Evolutionary conservation across 1,140 invertebrate species (phyloP), one percentile per base, ranked within the genome.

Genomic region (Bombyx mandarina): DNA sequence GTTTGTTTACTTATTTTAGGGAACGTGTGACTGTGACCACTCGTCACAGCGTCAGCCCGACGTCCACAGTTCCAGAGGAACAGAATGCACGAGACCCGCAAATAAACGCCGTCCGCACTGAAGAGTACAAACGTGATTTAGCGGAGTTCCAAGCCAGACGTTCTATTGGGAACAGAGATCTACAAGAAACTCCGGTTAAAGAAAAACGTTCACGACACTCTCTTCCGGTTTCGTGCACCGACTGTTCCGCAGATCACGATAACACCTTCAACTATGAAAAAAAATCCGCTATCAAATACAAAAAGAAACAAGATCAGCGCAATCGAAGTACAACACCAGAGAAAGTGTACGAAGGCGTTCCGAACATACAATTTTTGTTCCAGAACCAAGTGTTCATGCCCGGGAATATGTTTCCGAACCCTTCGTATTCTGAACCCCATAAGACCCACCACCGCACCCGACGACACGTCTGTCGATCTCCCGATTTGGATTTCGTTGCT

Each of bases 321-420:
- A 47, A 69, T 7, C 60, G 73, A 59, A 79, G 71, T 51, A 57
- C 73, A 0, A 73, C 70, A 7, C 68, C 75, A 0, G 77, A 82
- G 43, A 73, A 68, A 61, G 54, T 56, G 1, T 61, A 66, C 48
- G 71, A 78, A 55, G 63, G 68, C 3, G 64, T 77, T 2, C 88
- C 88, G 6, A 86, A 86, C 54, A 83, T 89, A 69, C 84, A 88
- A 56, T 88, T 89, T 63, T 70, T 87, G 2, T 88, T 88, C 57
- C 79, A 83, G 67, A 88, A 88, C 52, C 84, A 88, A 65, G 82
- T 89, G 8, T 88, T 87, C 52, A 82, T 88, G 82, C 79, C 81
- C 8, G 81, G 82, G 0, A 82, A 82, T 60, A 52, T 82, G 57
- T 75, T 74, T 35, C 58, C 66, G 3, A 60, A 61, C 9, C 52